Percentiles rank a stretch among this genome's conserved stretches.
Conservation (phyloP, 2,888 invertebrate species). For the Drosophila cognata region DNA sequence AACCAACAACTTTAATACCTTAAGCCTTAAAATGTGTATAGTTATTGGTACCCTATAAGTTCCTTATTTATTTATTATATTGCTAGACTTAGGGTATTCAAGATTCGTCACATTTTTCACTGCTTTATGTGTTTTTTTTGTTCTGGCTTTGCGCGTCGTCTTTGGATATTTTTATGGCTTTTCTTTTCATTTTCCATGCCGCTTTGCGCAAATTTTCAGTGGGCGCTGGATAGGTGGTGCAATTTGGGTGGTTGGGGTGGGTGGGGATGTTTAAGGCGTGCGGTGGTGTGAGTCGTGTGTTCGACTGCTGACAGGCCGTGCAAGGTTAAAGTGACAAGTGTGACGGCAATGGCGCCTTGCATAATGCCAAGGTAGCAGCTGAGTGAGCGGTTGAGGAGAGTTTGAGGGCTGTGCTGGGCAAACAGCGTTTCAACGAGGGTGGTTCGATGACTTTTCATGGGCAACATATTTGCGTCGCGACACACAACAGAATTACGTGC, state of each 20-base stretch:
- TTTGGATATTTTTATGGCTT: constrained; percentile 76
- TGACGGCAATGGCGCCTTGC: constrained; percentile 75
- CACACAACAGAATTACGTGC: constrained; percentile 80
- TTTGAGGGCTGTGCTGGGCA: neutral
- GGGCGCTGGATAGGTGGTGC: constrained; percentile 16
- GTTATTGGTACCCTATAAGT: neutral
- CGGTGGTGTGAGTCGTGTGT: neutral
- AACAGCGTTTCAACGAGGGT: constrained; percentile 18
- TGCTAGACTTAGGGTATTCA: constrained; percentile 9
- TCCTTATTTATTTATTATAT: neutral
- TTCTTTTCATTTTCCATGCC: constrained; percentile 78
- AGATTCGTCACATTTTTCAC: neutral
- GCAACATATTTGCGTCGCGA: constrained; percentile 79
- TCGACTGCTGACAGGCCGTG: constrained; percentile 72
- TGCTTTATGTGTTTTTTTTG: constrained; percentile 39
- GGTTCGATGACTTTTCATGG: constrained; percentile 54
- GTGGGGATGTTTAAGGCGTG: neutral
- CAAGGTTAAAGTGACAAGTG: constrained; percentile 82
- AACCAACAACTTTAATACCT: neutral
- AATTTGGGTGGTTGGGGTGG: neutral
- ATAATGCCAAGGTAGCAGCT: constrained; percentile 70
- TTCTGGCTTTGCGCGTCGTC: constrained; percentile 73
- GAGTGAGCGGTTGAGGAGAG: neutral
- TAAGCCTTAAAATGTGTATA: accelerated
- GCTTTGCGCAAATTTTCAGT: constrained; percentile 78